Percentiles rank a stretch among this genome's conserved stretches.
phyloP scores from a whole-genome alignment of 2,113 vertebrate species.

The Aegithalos caudatus region DNA sequence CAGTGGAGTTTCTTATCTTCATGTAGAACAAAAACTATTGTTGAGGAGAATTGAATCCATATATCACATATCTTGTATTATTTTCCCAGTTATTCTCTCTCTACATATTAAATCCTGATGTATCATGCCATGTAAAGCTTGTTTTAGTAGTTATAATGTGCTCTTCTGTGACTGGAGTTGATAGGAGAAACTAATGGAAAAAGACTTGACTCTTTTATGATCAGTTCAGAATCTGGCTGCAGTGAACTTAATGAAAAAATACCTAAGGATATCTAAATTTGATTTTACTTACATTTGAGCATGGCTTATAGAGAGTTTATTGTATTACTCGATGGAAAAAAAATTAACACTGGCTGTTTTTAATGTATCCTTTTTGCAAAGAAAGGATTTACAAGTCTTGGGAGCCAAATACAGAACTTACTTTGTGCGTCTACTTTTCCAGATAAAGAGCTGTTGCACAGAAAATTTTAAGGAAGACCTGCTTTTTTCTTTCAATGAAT shows the following conservation, averaged over 20 bases:
- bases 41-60: not conserved
- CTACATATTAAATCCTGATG: fast-evolving
- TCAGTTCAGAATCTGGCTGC: not conserved
- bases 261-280: not conserved
- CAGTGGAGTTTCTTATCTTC: not conserved
- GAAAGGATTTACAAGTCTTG: not conserved
- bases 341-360: not conserved
- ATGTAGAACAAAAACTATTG: not conserved
- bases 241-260: not conserved
- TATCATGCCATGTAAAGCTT: not conserved
- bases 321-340: not conserved
- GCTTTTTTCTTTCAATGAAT: not conserved
- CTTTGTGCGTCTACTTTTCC: not conserved
- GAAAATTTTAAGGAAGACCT: not conserved
- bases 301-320: not conserved
- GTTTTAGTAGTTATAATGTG: not conserved
- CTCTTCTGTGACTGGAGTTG: not conserved
- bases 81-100: not conserved
- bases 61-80: not conserved
- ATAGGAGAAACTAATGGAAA: not conserved
- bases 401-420: not conserved
- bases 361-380: not conserved
- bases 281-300: not conserved
- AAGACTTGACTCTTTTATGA: fast-evolving
- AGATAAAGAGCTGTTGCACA: not conserved